Percentiles rank a stretch among this genome's conserved stretches.
Conservation (phyloP, 2,888 invertebrate species). For the Micropterix aruncella region DNA sequence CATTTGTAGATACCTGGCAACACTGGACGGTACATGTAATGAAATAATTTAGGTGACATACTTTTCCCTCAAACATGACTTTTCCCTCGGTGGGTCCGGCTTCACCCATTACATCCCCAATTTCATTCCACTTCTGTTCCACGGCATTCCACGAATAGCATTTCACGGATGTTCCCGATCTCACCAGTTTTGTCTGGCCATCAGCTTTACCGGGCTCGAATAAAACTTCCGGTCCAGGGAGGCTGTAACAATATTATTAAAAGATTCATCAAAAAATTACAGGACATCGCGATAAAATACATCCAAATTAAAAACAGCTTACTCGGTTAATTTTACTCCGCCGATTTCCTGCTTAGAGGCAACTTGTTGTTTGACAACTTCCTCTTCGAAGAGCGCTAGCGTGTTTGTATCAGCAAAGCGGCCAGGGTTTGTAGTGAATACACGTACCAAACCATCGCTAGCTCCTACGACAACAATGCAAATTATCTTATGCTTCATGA, state of each 20-base stretch:
- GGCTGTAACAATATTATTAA: constrained; percentile 27
- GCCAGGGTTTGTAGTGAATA: constrained; percentile 63
- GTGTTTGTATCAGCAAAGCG: constrained; percentile 52
- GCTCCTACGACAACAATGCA: too few relatives aligned
- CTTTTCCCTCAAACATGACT: constrained; percentile 70
- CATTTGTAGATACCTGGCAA: too few relatives aligned
- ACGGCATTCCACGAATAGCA: constrained; percentile 66
- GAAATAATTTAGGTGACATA: too few relatives aligned
- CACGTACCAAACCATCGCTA: constrained; percentile 77
- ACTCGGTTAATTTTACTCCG: constrained; percentile 76
- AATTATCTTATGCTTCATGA: too few relatives aligned
- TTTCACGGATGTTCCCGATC: constrained; percentile 52
- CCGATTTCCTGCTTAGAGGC: constrained; percentile 62
- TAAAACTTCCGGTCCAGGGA: constrained; percentile 70
- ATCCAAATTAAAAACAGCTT: constrained; percentile 19
- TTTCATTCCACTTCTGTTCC: constrained; percentile 60
- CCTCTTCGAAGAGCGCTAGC: constrained; percentile 54
- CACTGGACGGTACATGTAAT: too few relatives aligned
- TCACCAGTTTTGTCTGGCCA: constrained; percentile 76
- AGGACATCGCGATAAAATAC: constrained; percentile 3
- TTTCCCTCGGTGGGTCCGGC: constrained; percentile 60
- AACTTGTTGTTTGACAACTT: constrained; percentile 48
- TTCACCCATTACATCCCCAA: constrained; percentile 83
- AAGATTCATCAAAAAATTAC: constrained; percentile 2
- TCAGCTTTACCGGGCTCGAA: constrained; percentile 62